phyloP scores from a whole-genome alignment of 2,113 vertebrate genomes.

The Corythornis madagascariensis region DNA sequence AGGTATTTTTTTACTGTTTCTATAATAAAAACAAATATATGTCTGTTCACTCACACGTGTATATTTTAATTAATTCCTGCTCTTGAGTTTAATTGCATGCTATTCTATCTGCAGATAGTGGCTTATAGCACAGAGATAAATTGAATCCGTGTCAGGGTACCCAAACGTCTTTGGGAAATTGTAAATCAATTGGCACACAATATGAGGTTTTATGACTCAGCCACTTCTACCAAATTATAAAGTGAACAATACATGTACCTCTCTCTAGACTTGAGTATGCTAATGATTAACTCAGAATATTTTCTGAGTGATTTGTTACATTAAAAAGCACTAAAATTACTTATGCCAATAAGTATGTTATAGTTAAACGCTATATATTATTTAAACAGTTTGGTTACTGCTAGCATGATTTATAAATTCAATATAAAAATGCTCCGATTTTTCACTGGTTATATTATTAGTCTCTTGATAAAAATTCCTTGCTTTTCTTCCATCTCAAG shows the following conservation, averaged over 20 bases:
- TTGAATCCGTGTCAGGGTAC: constrained; percentile 2
- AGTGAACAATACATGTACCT: constrained; percentile 12
- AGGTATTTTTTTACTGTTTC: background rate
- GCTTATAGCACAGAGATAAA: background rate
- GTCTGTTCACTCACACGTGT: background rate
- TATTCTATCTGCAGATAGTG: background rate
- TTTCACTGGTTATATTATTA: constrained; percentile 69
- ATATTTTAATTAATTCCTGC: constrained; percentile 26
- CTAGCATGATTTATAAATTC: constrained; percentile 62
- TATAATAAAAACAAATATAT: background rate
- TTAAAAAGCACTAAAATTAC: constrained; percentile 38
- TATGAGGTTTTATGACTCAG: background rate
- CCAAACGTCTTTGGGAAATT: background rate
- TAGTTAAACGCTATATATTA: constrained; percentile 50
- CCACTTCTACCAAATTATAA: background rate
- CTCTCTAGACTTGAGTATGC: background rate
- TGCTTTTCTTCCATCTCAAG: constrained; percentile 75
- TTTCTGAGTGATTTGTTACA: constrained; percentile 20
- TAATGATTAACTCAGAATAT: constrained; percentile 18
- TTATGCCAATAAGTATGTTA: constrained; percentile 38
- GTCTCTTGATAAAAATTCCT: constrained; percentile 75
- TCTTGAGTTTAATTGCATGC: constrained; percentile 22
- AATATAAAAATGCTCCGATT: constrained; percentile 67
- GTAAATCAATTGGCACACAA: background rate
- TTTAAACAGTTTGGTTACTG: constrained; percentile 58